phyloP scores from a whole-genome alignment of 2,113 vertebrate species.

The Calyptommatus sinebrachiatus region DNA sequence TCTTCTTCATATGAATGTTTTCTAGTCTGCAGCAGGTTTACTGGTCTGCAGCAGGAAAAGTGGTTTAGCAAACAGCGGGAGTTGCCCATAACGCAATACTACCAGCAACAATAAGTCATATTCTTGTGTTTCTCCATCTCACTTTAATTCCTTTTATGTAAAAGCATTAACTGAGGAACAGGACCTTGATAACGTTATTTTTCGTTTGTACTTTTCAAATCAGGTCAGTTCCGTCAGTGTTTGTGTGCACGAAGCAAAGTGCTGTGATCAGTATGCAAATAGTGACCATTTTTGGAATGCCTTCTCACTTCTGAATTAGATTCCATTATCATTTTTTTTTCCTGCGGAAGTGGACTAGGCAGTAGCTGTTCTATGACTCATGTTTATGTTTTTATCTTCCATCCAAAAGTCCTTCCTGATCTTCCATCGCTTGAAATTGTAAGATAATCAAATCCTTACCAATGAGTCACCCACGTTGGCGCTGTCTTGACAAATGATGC shows the following conservation, averaged over 20 bases:
- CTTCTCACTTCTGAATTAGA: background rate
- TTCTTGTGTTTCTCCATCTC: no score
- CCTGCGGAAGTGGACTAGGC: background rate
- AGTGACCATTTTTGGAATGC: background rate
- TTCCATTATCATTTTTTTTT: background rate
- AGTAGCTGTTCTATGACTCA: background rate
- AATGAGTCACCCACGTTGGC: background rate
- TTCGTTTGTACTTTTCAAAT: no score
- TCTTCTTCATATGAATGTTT: no score
- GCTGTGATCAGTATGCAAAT: background rate
- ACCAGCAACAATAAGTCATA: no score
- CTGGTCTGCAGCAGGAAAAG: no score
- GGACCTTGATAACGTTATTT: no score
- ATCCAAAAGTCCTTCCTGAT: background rate
- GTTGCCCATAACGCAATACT: no score
- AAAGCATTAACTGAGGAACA: no score
- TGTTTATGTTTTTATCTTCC: background rate
- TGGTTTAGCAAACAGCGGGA: no score
- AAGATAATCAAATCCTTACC: background rate
- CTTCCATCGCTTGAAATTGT: background rate
- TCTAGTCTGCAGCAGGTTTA: no score
- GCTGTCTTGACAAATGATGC: background rate
- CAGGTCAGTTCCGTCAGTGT: background rate
- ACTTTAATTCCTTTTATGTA: no score
- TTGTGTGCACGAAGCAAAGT: background rate